Evolutionary conservation across 2,113 vertebrate genomes (phyloP).

Genomic region (Siniperca knerii): DNA sequence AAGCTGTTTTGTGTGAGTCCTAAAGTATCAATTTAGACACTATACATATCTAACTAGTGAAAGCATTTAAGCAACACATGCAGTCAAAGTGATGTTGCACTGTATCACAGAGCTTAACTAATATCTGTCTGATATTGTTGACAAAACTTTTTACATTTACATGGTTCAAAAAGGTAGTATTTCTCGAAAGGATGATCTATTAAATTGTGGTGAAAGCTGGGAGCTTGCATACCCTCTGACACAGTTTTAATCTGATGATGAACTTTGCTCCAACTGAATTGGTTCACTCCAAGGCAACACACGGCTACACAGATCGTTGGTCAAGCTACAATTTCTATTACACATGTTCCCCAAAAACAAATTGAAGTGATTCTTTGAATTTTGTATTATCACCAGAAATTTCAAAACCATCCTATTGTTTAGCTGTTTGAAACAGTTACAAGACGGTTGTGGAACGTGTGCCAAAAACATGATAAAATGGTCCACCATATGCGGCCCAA

Average conservation of each 20-base stretch:
- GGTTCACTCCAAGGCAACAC: neutral
- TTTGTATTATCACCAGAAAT: neutral
- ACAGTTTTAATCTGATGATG: constrained; percentile 55
- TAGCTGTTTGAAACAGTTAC: neutral
- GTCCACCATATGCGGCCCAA: neutral
- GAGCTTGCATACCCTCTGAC: constrained; percentile 42
- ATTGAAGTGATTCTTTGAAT: neutral
- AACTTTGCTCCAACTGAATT: constrained; percentile 62
- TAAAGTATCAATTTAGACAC: neutral
- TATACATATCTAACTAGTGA: neutral
- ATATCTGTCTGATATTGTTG: neutral
- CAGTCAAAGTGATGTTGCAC: neutral
- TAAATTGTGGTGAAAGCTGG: neutral
- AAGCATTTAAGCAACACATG: neutral
- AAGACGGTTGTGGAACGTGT: neutral
- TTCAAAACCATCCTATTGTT: neutral
- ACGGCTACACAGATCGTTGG: neutral
- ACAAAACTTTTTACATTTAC: neutral
- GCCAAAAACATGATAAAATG: neutral
- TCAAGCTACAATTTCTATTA: neutral
- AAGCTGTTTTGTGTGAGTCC: neutral
- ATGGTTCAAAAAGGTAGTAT: neutral
- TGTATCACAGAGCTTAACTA: neutral
- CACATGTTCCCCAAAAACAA: neutral
- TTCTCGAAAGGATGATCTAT: neutral